A percentile compares a stretch with the other conserved stretches of the same genome.
Evolutionary conservation across 2,888 invertebrate species (phyloP).

Genomic region (Sminthurides aquaticus): DNA sequence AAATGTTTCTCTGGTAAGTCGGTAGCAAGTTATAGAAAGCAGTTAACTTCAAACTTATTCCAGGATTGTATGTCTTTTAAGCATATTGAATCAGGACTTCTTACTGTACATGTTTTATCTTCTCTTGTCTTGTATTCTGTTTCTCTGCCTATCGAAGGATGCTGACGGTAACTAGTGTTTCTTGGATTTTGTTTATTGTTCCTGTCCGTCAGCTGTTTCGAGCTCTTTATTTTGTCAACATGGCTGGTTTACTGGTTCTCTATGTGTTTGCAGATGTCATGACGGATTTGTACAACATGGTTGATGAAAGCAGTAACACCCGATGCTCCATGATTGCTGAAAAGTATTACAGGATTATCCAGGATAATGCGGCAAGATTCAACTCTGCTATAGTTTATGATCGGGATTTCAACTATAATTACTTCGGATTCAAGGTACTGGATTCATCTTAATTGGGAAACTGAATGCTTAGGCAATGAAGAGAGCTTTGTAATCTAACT

Average conservation of each 20-base stretch:
- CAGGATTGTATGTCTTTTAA: no score
- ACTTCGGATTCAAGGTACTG: slow-evolving; percentile 87
- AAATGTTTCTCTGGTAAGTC: slow-evolving; percentile 76
- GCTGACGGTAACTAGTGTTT: no score
- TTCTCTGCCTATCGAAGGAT: no score
- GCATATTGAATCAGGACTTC: no score
- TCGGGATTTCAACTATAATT: slow-evolving; percentile 92
- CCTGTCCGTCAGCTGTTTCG: neutral
- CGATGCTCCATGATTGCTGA: slow-evolving; percentile 79
- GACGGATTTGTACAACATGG: slow-evolving; percentile 69
- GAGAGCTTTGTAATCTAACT: no score
- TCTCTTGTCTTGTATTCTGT: no score
- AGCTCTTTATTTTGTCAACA: neutral
- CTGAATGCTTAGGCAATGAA: neutral
- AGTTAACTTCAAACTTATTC: no score
- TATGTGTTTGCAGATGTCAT: slow-evolving; percentile 78
- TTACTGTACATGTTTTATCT: no score
- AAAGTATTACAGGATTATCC: slow-evolving; percentile 68
- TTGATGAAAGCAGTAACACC: slow-evolving; percentile 64
- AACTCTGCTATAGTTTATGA: slow-evolving; percentile 96
- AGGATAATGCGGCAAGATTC: slow-evolving; percentile 75
- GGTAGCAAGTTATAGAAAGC: neutral
- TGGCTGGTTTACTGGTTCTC: no score
- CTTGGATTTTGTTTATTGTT: no score
- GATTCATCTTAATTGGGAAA: slow-evolving; percentile 1